A percentile compares a stretch with the other conserved stretches of the same genome.
Evolutionary conservation across 92 coral and sea anemone species (phyloP).

Genomic region (Siderastrea siderea): DNA sequence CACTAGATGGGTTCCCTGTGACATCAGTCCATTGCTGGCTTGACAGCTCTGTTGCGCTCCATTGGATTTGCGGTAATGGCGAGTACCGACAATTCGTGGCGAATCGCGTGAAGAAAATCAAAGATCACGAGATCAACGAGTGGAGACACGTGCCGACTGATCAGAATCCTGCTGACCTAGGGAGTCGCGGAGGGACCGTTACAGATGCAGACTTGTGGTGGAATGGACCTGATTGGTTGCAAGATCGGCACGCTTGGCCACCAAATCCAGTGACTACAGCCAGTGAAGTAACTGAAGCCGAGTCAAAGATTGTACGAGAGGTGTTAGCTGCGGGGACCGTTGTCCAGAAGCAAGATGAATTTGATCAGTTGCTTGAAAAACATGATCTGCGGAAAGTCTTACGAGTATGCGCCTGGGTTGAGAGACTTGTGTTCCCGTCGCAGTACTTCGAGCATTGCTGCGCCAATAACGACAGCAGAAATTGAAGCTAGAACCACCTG

Average conservation of each 20-base stretch:
- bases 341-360: conserved; percentile 2
- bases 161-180: conserved; percentile 36
- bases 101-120: too few species aligned
- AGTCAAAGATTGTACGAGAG: conserved; percentile 33
- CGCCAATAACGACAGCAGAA: conserved; percentile 37
- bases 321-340: conserved; percentile 23
- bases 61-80: too few species aligned
- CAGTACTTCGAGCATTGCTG: conserved; percentile 20
- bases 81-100: too few species aligned
- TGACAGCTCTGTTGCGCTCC: conserved; percentile 32
- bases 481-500: conserved; percentile 5
- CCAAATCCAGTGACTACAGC: conserved; percentile 26
- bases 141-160: too few species aligned
- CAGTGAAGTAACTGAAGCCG: conserved; percentile 32
- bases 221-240: conserved; percentile 48
- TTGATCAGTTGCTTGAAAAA: neutral
- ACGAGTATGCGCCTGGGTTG: conserved; percentile 8
- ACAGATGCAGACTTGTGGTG: conserved; percentile 26
- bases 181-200: conserved; percentile 46
- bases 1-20: conserved; percentile 27
- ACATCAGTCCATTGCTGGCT: conserved; percentile 20
- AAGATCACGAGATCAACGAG: too few species aligned
- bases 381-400: conserved; percentile 24
- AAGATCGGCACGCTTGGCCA: conserved; percentile 31
- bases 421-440: conserved; percentile 8